Evolutionary conservation across 2,113 vertebrate genomes (phyloP).

Genomic region (Pungitius pungitius): DNA sequence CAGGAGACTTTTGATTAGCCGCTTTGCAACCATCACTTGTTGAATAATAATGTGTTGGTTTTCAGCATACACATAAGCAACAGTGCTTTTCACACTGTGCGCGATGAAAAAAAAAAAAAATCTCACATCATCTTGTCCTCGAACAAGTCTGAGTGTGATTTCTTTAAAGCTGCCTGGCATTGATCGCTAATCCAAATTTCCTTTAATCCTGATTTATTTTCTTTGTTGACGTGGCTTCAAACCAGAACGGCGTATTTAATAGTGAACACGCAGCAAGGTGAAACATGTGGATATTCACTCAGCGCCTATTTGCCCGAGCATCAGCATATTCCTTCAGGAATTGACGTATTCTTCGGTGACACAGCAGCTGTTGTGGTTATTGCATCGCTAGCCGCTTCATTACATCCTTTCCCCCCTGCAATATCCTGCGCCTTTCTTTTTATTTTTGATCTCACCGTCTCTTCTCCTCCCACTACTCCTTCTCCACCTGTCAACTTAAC

Average conservation of each 20-base stretch:
- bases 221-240: slow-evolving; percentile 10
- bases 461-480: slow-evolving; percentile 38
- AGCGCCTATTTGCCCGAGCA: slow-evolving; percentile 21
- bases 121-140: slow-evolving; percentile 13
- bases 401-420: slow-evolving; percentile 59
- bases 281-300: slow-evolving; percentile 13
- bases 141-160: background rate
- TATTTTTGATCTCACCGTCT: slow-evolving; percentile 38
- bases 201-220: background rate
- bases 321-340: slow-evolving; percentile 37
- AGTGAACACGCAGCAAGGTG: background rate
- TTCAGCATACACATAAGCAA: background rate
- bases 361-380: slow-evolving; percentile 38
- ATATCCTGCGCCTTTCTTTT: slow-evolving; percentile 48
- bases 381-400: slow-evolving; percentile 50
- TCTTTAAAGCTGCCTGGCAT: slow-evolving; percentile 6
- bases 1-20: slow-evolving; percentile 58
- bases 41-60: slow-evolving; percentile 41
- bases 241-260: slow-evolving; percentile 9
- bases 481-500: slow-evolving; percentile 66
- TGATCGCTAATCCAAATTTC: slow-evolving; percentile 9
- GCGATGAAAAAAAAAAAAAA: slow-evolving; percentile 8
- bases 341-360: slow-evolving; percentile 29
- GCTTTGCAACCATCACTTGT: slow-evolving; percentile 35
- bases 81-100: slow-evolving; percentile 1